phyloP scores from a whole-genome alignment of 2,888 invertebrate species.

The Coelinius sp. region DNA sequence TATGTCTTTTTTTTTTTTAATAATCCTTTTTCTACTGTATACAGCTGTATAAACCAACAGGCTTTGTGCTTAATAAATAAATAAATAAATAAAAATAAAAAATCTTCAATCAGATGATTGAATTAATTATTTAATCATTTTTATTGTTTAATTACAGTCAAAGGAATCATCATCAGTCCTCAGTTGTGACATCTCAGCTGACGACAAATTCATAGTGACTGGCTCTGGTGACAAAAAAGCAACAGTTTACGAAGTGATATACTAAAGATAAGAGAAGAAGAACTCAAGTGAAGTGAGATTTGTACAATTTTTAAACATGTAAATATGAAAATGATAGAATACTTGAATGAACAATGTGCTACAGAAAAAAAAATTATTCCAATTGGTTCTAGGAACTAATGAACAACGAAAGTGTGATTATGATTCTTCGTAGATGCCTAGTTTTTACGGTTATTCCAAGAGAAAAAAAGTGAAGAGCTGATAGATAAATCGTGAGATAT shows the following conservation, averaged over 20 bases:
- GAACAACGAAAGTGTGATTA: constrained; percentile 28
- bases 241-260: constrained; percentile 96
- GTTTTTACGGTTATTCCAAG: no score
- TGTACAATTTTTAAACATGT: constrained; percentile 17
- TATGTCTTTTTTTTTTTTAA: no score
- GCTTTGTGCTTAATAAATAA: no score
- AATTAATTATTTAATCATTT: constrained; percentile 36
- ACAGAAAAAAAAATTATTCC: not conserved
- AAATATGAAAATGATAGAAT: not conserved
- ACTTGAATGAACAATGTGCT: no score
- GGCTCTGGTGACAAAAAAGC: constrained; percentile 99
- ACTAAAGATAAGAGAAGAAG: constrained; percentile 70
- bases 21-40: no score
- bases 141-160: constrained; percentile 75
- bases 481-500: not conserved
- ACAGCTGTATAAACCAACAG: no score
- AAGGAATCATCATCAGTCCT: constrained; percentile 98
- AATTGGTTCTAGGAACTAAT: not conserved
- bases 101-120: not conserved
- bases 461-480: no score
- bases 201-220: constrained; percentile 98
- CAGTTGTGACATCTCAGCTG: constrained; percentile 97
- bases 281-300: not conserved
- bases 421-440: not conserved
- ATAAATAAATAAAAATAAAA: no score